Conservation (phyloP, 2,113 vertebrate species). For the Polypterus senegalus region DNA sequence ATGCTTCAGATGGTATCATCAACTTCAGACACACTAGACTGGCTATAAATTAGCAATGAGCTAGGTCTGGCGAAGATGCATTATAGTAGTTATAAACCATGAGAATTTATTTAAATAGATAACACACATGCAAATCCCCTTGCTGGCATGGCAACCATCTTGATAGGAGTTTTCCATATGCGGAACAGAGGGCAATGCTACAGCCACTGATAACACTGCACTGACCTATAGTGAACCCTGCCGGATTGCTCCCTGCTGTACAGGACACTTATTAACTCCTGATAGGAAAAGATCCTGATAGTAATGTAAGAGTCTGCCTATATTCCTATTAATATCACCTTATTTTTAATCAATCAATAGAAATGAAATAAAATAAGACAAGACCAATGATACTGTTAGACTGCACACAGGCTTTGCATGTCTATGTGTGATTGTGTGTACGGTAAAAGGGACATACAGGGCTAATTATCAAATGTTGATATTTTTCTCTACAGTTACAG, state of each 20-base stretch:
- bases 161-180: conserved; percentile 80
- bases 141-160: conserved; percentile 82
- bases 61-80: conserved; percentile 68
- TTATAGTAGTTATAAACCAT: conserved; percentile 78
- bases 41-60: conserved; percentile 89
- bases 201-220: conserved; percentile 49
- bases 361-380: no score
- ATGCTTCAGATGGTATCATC: conserved; percentile 70
- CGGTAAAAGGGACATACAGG: no score
- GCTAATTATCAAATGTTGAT: no score
- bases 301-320: no score
- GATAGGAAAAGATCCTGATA: conserved; percentile 36
- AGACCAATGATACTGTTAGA: no score
- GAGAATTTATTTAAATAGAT: conserved; percentile 96
- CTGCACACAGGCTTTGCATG: no score
- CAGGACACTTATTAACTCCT: conserved; percentile 70
- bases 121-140: conserved; percentile 88
- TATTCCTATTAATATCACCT: no score
- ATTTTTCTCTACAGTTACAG: conserved; percentile 14
- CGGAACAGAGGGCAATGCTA: conserved; percentile 65
- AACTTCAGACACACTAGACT: conserved; percentile 70
- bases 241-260: conserved; percentile 60
- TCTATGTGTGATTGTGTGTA: no score
- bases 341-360: no score
- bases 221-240: conserved; percentile 63